Percentiles rank a stretch among this genome's conserved stretches.
Conservation (phyloP, 2,113 vertebrate species). For the Rattus rattus region DNA sequence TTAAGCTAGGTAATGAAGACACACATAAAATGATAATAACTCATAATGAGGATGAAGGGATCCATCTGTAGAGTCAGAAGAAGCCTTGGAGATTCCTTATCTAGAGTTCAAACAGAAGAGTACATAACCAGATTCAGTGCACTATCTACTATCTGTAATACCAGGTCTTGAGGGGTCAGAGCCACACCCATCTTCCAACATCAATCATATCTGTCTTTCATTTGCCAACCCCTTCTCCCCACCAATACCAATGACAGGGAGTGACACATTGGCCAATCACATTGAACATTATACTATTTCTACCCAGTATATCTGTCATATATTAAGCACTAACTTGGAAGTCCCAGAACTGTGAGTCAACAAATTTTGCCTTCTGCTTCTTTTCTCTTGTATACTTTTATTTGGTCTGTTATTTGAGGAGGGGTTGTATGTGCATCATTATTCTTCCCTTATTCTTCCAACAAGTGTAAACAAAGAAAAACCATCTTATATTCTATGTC, state of each 20-base stretch:
- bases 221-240: too few relatives aligned
- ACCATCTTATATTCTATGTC: too few relatives aligned
- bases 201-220: neutral
- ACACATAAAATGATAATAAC: neutral
- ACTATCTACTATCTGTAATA: neutral
- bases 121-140: neutral
- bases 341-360: neutral
- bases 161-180: neutral
- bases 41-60: neutral
- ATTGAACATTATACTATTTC: too few relatives aligned
- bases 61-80: neutral
- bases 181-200: neutral
- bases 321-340: neutral
- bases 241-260: neutral
- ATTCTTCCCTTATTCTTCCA: too few relatives aligned
- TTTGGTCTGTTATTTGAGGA: neutral
- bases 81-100: neutral
- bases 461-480: too few relatives aligned
- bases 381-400: fast-evolving
- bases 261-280: conserved; percentile 2
- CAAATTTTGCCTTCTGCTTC: fast-evolving
- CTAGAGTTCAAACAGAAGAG: neutral
- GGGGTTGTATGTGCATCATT: neutral
- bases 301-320: too few relatives aligned
- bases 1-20: neutral